phyloP scores from a whole-genome alignment of 2,888 invertebrate species.

The Drosophila heteroneura region DNA sequence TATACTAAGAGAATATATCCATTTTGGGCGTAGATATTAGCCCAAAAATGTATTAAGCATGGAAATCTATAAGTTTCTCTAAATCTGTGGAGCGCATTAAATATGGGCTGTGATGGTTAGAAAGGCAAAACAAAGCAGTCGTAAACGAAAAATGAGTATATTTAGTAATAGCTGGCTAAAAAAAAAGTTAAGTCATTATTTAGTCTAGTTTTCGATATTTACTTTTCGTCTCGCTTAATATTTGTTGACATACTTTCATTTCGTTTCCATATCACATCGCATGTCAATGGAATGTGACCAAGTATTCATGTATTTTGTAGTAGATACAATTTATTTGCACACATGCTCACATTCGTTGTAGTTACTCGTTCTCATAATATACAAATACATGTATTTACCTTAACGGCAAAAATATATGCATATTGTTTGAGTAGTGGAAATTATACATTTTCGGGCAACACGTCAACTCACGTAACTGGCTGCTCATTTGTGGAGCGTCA shows the following conservation, averaged over 20 bases:
- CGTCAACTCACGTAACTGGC: conserved; percentile 35
- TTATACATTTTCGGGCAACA: conserved; percentile 54
- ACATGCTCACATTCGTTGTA: conserved; percentile 75
- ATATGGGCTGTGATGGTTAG: background rate
- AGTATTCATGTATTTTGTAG: conserved; percentile 46
- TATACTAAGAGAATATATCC: background rate
- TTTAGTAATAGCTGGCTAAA: background rate
- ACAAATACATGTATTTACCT: conserved; percentile 55
- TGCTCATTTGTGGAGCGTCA: conserved; percentile 32
- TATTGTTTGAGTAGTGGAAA: conserved; percentile 58
- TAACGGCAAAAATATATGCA: conserved; percentile 67
- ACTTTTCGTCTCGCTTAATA: conserved; percentile 4
- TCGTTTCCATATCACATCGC: conserved; percentile 51
- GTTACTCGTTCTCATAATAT: conserved; percentile 42
- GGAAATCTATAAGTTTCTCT: background rate
- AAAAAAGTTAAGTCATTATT: background rate
- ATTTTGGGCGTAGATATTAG: background rate
- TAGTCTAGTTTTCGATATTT: conserved; percentile 7
- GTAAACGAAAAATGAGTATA: background rate
- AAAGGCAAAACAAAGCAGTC: background rate
- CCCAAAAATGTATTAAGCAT: background rate
- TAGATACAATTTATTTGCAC: conserved; percentile 77
- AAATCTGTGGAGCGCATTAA: background rate
- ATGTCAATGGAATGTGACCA: conserved; percentile 38
- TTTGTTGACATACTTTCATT: conserved; percentile 30